These are phyloP conservation scores for Acanthosepion esculentum DNA, from an alignment of 2,888 invertebrate species.

Conservation along the genomic window DNA sequence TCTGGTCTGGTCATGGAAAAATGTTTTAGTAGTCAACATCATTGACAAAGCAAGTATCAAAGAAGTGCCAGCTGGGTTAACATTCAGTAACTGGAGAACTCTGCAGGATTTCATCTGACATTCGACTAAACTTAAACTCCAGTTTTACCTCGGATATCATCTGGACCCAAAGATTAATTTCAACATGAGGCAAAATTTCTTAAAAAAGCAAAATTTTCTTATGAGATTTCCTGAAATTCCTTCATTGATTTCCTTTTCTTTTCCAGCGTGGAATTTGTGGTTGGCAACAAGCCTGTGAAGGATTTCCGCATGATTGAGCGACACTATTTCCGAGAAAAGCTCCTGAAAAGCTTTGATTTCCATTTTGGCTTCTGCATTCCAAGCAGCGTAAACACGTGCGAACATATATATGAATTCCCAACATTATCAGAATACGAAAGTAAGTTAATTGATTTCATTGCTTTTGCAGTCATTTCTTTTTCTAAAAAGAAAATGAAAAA, in stretches of 20 bases:
- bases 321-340: constrained; percentile 93
- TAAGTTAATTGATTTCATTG: constrained; percentile 77
- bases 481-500: too few relatives aligned
- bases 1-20: too few relatives aligned
- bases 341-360: constrained; percentile 98
- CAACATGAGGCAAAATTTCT: too few relatives aligned
- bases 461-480: background rate
- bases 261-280: constrained; percentile 93
- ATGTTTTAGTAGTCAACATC: too few relatives aligned
- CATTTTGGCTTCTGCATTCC: constrained; percentile 99
- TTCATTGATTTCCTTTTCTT: constrained; percentile 49
- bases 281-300: constrained; percentile 90
- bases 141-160: too few relatives aligned
- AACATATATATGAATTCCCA: constrained; percentile 99
- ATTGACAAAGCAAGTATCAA: too few relatives aligned
- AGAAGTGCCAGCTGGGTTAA: too few relatives aligned
- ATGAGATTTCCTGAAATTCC: background rate
- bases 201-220: too few relatives aligned
- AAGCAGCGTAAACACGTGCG: constrained; percentile 96
- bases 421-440: constrained; percentile 88
- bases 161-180: too few relatives aligned
- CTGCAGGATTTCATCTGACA: too few relatives aligned
- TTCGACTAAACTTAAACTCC: too few relatives aligned
- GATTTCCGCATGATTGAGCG: constrained; percentile 99
- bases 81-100: too few relatives aligned